Base-by-base conservation (phyloP, 2,113 vertebrate genomes). In the Aptenodytes forsteri region DNA sequence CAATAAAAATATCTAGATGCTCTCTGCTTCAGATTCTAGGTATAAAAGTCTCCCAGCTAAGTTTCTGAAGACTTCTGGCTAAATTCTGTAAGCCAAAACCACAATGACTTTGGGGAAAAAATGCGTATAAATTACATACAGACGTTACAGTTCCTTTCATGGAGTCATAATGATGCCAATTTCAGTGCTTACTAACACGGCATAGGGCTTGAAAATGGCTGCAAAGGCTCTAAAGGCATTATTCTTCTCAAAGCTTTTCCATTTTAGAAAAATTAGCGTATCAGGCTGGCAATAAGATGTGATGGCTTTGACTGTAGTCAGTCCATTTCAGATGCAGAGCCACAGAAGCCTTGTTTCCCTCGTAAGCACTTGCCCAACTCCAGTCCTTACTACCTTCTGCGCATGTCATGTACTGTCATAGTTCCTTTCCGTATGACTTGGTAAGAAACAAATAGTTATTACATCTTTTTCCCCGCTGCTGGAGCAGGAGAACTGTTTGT, bases 401-500 rank as follows among this genome's bases (percentile, higher is more conserved):
- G 1, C 46, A 21, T 0, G 0, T 77, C 66, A 13, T 1, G 2
- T 55, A 14, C 49, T 82, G 16, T 66, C 81, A 47, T 13, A 52
- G 71, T 40, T 95, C 75, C 71, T 83, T 85, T 90, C 87, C 0
- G 0, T 75, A 59, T 30, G 38, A 67, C n/a, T 86, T 42, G 42
- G 42, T 42, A 42, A 42, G 42, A 15, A 42, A 42, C 42, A 42
- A 42, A 42, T 42, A 42, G 42, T 42, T 42, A 42, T 42, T 42
- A 42, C 14, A 47, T 87, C 80, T 82, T 77, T 83, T 75, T 56
- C 36, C 11, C 20, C 1, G 4, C n/a, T 75, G 38, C 59, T 78
- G 56, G 40, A 87, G 42, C 19, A 75, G 61, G n/a, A 81, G 71
- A 90, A 72, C 47, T 93, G 55, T 89, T 97, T 94, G 22, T 42